phyloP scores from a whole-genome alignment of 2,888 invertebrate genomes.

The Caradrina kadenii region DNA sequence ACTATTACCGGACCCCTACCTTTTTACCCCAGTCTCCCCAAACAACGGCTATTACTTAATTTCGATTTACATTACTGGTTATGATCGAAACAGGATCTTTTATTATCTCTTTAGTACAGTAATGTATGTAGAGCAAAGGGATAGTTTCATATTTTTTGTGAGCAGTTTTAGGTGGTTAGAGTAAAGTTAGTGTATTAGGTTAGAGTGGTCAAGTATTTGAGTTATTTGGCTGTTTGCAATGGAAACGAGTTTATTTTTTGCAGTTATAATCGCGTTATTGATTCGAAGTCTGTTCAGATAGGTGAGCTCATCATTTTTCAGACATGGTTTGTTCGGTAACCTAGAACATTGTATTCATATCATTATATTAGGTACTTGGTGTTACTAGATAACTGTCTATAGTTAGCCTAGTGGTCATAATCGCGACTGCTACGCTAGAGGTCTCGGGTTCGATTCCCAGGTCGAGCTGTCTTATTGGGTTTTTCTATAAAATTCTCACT shows the following conservation, averaged over 20 bases:
- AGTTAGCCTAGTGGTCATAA: too few species aligned
- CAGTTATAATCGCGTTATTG: slow-evolving; percentile 28
- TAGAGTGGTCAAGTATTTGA: slow-evolving; percentile 58
- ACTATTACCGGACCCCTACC: slow-evolving; percentile 72
- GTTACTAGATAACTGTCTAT: too few species aligned
- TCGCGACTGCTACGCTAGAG: too few species aligned
- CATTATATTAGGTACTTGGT: too few species aligned
- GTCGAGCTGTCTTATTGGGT: too few species aligned
- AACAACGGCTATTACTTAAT: slow-evolving; percentile 2
- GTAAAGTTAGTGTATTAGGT: slow-evolving; percentile 51
- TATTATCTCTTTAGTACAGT: neutral
- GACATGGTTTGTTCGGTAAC: neutral
- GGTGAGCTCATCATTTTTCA: slow-evolving; percentile 10
- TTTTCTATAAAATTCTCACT: too few species aligned
- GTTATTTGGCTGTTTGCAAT: slow-evolving; percentile 62
- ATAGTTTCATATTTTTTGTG: slow-evolving; percentile 12
- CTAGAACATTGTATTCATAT: too few species aligned
- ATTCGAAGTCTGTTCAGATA: slow-evolving; percentile 15
- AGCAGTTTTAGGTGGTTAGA: slow-evolving; percentile 26
- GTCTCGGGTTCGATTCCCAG: too few species aligned
- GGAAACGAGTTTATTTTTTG: slow-evolving; percentile 48
- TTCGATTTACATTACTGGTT: slow-evolving; percentile 39
- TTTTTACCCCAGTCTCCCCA: slow-evolving; percentile 13
- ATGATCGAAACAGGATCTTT: neutral
- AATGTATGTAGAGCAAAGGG: slow-evolving; percentile 10